phyloP scores from a whole-genome alignment of 2,888 invertebrate species.

The Halocaridina rubra region DNA sequence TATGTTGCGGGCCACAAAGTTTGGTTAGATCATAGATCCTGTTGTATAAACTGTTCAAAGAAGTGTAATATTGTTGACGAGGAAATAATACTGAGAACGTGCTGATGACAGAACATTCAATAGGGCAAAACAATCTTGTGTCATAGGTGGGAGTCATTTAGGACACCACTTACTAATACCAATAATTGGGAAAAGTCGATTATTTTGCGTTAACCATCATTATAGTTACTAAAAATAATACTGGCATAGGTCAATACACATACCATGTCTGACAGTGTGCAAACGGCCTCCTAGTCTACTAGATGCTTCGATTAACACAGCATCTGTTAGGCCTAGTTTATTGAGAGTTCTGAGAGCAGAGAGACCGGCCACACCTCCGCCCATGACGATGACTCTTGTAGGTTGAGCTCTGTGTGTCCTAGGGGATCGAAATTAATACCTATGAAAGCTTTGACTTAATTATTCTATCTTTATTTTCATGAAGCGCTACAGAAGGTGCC shows the following conservation, averaged over 20 bases:
- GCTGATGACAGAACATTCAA: too few species aligned
- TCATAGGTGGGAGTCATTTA: too few species aligned
- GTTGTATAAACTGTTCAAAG: too few species aligned
- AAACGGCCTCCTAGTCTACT: conserved; percentile 73
- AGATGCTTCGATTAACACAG: conserved; percentile 69
- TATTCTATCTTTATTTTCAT: background rate
- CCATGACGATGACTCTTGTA: conserved; percentile 64
- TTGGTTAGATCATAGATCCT: too few species aligned
- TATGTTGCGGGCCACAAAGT: too few species aligned
- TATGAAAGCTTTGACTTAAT: background rate
- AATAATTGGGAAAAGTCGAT: too few species aligned
- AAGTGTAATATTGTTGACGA: too few species aligned
- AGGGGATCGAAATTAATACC: background rate
- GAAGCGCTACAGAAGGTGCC: background rate
- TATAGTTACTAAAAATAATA: too few species aligned
- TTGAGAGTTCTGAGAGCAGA: conserved; percentile 64
- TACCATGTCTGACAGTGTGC: conserved; percentile 66
- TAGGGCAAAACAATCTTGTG: too few species aligned
- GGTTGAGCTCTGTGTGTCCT: conserved; percentile 40
- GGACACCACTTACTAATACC: background rate
- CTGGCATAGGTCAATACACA: too few species aligned
- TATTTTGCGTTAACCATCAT: too few species aligned
- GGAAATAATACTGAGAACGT: too few species aligned
- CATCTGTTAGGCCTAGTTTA: conserved; percentile 63
- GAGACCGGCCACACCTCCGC: conserved; percentile 66